Conservation (phyloP, 2,888 invertebrate species). For the Scelioninae gen. 2 region DNA sequence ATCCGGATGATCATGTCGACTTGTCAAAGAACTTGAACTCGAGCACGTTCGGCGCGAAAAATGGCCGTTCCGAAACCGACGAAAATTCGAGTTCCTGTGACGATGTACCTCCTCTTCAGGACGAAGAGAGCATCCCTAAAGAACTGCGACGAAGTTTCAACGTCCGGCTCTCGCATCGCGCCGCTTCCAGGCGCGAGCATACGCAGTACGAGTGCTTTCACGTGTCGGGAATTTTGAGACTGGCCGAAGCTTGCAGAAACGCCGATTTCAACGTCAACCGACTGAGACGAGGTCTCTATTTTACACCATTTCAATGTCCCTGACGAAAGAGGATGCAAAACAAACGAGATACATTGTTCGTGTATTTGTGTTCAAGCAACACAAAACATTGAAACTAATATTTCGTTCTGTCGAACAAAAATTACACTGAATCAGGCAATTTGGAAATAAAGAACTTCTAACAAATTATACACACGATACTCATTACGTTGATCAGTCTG, state of each 20-base stretch:
- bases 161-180: constrained; percentile 75
- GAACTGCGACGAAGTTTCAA: constrained; percentile 75
- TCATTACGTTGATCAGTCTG: no score
- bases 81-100: constrained; percentile 78
- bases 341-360: no score
- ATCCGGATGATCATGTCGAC: constrained; percentile 86
- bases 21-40: constrained; percentile 80
- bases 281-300: constrained; percentile 58
- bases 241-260: constrained; percentile 68
- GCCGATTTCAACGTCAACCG: constrained; percentile 56
- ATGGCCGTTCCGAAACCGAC: constrained; percentile 66
- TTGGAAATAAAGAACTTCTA: no score
- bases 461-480: no score
- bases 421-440: no score
- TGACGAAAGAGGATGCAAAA: no score
- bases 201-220: constrained; percentile 77
- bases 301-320: no score
- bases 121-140: constrained; percentile 56
- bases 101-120: constrained; percentile 55
- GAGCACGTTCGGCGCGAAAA: constrained; percentile 51
- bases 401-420: no score
- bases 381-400: no score
- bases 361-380: no score
- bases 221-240: constrained; percentile 75
- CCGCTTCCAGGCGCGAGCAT: constrained; percentile 75